Evolutionary conservation across 2,888 invertebrate genomes (phyloP), one percentile per base, ranked within the genome.

Genomic region (Alentia gelatinosa): DNA sequence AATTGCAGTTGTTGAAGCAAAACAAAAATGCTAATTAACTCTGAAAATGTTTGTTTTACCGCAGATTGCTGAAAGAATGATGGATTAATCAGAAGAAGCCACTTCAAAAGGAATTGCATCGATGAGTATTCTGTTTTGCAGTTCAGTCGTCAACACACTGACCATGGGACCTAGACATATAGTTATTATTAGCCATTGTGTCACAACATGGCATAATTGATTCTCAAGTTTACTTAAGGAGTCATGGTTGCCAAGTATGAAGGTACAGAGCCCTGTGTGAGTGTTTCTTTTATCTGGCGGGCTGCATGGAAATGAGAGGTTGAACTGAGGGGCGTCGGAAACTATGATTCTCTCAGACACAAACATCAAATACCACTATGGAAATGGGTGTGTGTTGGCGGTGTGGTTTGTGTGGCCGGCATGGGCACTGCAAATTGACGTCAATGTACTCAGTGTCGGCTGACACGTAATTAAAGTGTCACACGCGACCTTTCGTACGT

Each of bases 401-500:
- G 30, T 26, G 68, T 68, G 68, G 68, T 68, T 68, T 26, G 68
- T 68, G n/a, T 3, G 68, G 30, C 68, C 68, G 9, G 63, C 63
- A 30, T 12, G n/a, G 26, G 12, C 68, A 68, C 12, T 68, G 26
- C 5, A 68, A 68, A 68, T 68, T 68, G 68, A 68, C 68, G 68
- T 68, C 68, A 68, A 68, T 3, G 26, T 0, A 26, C 30, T 0
- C 33, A 56, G 68, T n/a, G 26, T 68, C 26, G 68, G 68, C 30
- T 26, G 68, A 68, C 68, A 68, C 68, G 68, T 68, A 68, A 68
- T 68, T 68, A 19, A 68, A 26, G 68, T 68, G 68, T 68, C 68
- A 68, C 68, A 68, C 68, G 68, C 33, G 68, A 68, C 68, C 68
- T 68, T 68, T 68, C 30, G 30, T 12, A 68, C 56, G 68, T 68